Evolutionary conservation across 2,797 vertebrate genomes (phyloP), one percentile per base, ranked within the genome.

Genomic region (Pelochelys cantorii): DNA sequence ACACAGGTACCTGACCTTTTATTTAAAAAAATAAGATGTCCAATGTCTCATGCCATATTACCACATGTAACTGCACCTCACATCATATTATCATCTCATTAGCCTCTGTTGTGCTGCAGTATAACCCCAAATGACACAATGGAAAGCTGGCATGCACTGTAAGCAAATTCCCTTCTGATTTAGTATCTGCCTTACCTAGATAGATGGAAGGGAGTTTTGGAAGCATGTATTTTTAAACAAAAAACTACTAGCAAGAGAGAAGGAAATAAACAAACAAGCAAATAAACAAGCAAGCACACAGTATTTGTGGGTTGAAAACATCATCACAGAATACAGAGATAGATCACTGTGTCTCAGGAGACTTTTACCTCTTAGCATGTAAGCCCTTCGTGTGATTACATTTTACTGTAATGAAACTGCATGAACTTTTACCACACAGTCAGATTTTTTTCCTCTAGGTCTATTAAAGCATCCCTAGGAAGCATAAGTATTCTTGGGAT

Each of bases 131-230:
- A 15, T 29, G 52, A 17, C 27, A 27, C 0, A 0, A 62, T 68
- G 34, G 29, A n/a, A 86, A 59, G 74, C 29, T 53, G 85, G 62
- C 25, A 31, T 5, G 52, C 55, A 23, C 14, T 83, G 78, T 74
- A 85, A 88, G 42, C 18, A 84, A 90, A 84, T 84, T 79, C 42
- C 29, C 79, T 84, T 86, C 84, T 90, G 59, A n/a, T 18, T 84
- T 81, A 88, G 60, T 89, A 65, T 23, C 71, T 79, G 25, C 25
- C 1, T 52, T 86, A 84, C 92, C 55, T 90, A 65, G 25, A 81
- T 15, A 84, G 90, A 59, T 2, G 11, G 22, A 83, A 75, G 3
- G 3, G 75, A 31, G 56, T 84, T 94, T 52, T 57, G 71, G 12
- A 55, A 81, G 9, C 10, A 71, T 83, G 60, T 83, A 15, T 87